Evolutionary conservation across 2,113 vertebrate species (phyloP), one percentile per base, ranked within the genome.

Genomic region (Eclectus roratus): DNA sequence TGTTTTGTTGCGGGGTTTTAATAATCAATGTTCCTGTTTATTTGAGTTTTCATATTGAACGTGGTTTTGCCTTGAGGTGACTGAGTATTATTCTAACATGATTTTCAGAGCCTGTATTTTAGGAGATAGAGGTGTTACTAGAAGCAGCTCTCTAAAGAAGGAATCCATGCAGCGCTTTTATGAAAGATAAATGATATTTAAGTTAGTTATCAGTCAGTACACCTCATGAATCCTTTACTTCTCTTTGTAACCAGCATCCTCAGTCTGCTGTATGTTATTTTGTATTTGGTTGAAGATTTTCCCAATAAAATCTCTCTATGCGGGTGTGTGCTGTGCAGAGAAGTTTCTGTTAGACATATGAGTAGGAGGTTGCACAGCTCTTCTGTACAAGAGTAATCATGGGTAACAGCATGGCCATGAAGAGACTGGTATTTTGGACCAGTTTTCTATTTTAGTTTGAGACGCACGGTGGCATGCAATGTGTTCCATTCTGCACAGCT

Each of bases 361-460:
- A 60, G 35, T 29, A 31, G 65, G 78, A 83, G 41, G 66, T 39
- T 85, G 68, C 65, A 73, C 41, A 83, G 16, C 28, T 77, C 41
- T 91, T 96, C 76, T 78, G 56, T 71, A 56, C 47, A 44, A 92
- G 90, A 72, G 61, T 82, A 80, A 80, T 85, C 60, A 81, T 9
- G 21, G 71, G 13, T 49, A 89, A 74, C 61, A 91, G 27, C 27
- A 35, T 31, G 11, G 13, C 18, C 92, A 47, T 71, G 73, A 76
- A 74, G 93, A 65, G 9, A 79, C 71, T 88, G 35, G 13, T 52
- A 81, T 96, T 95, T 80, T 88, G 58, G 56, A 94, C 46, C 37
- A 80, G 60, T 77, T 39, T 71, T 78, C 64, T 82, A 43, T 77
- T 96, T 96, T 74, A 68, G 63, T 70, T 86, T 93, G 72, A 88